A percentile compares a stretch with the other conserved stretches of the same genome.
Conservation (phyloP, 2,888 invertebrate genomes). For the Drosophila mimetica region DNA sequence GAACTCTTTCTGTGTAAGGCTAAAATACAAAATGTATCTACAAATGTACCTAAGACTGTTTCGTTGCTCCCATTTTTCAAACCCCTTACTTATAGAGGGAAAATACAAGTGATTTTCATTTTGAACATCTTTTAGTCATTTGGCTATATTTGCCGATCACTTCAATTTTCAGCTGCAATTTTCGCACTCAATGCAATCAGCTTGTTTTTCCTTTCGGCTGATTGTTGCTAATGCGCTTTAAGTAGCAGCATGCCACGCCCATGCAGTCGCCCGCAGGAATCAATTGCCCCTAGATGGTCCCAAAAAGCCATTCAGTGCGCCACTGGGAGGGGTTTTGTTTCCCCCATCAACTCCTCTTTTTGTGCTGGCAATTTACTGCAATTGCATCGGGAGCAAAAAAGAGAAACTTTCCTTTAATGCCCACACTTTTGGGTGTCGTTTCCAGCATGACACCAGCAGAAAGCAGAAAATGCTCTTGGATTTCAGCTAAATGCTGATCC, state of each 20-base stretch:
- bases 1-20: too few relatives aligned
- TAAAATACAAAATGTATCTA: too few relatives aligned
- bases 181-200: slow-evolving; percentile 70
- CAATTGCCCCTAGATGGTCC: slow-evolving; percentile 68
- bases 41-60: too few relatives aligned
- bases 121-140: slow-evolving; percentile 10
- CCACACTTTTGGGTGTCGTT: slow-evolving; percentile 74
- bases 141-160: slow-evolving; percentile 62
- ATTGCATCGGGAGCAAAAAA: slow-evolving; percentile 52
- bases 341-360: slow-evolving; percentile 42
- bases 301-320: slow-evolving; percentile 30
- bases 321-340: slow-evolving; percentile 34
- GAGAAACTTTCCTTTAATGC: slow-evolving; percentile 66
- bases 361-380: slow-evolving; percentile 68
- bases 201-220: slow-evolving; percentile 33
- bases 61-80: background rate
- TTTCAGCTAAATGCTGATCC: slow-evolving; percentile 70
- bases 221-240: slow-evolving; percentile 59
- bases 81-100: too few relatives aligned
- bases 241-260: slow-evolving; percentile 39
- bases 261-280: slow-evolving; percentile 51
- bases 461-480: slow-evolving; percentile 51
- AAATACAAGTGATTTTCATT: background rate
- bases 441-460: slow-evolving; percentile 55
- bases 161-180: slow-evolving; percentile 65